A percentile compares a stretch with the other conserved stretches of the same genome.
Conservation (phyloP, 2,113 vertebrate genomes). For the Ptilorrhoa leucosticta region DNA sequence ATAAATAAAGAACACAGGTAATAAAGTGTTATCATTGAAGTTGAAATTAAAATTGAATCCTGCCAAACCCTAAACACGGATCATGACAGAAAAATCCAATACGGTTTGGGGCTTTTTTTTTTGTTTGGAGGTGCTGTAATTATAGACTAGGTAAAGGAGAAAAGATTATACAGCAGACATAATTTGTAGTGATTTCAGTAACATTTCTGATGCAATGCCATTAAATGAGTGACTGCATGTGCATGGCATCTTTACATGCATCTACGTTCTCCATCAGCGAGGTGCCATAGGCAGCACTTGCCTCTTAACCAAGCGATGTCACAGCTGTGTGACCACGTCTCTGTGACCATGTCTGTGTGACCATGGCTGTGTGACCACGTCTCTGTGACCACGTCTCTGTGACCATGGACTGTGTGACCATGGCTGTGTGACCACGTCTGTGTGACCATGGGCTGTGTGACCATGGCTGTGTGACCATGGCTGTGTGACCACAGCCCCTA, state of each 20-base stretch:
- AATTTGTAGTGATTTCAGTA: background rate
- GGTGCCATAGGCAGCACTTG: rapidly evolving
- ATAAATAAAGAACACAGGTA: slow-evolving; percentile 42
- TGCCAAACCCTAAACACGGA: slow-evolving; percentile 17
- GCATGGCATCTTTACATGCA: rapidly evolving
- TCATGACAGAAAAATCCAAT: slow-evolving; percentile 34
- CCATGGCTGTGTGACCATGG: background rate
- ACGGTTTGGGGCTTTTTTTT: background rate
- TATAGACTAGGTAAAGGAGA: background rate
- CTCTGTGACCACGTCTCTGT: background rate
- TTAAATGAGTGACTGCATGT: background rate
- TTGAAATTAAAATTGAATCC: slow-evolving; percentile 63
- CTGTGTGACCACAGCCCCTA: background rate
- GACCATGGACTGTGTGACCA: background rate
- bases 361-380: background rate
- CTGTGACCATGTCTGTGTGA: background rate
- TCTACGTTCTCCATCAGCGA: rapidly evolving
- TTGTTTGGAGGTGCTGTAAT: slow-evolving; percentile 13
- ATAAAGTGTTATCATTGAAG: slow-evolving; percentile 47
- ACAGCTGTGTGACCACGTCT: background rate
- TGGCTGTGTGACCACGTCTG: background rate
- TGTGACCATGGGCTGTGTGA: background rate
- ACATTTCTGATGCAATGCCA: background rate
- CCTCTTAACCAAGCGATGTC: rapidly evolving
- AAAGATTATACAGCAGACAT: background rate